Percentiles rank a stretch among this genome's conserved stretches.
Conservation (phyloP, 2,888 invertebrate genomes). For the Apodemia mormo region DNA sequence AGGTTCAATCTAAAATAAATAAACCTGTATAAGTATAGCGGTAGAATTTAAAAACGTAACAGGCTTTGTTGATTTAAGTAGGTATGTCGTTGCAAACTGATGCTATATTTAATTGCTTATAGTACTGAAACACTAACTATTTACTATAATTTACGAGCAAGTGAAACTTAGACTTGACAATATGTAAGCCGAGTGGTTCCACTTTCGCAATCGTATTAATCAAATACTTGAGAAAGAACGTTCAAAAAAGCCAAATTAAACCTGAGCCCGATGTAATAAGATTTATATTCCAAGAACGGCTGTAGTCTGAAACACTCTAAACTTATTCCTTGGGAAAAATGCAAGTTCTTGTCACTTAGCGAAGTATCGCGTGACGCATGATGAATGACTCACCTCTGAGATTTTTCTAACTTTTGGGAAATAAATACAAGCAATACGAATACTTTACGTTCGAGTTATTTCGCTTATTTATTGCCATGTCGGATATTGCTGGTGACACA, state of each 20-base stretch:
- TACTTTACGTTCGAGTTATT: conserved; percentile 24
- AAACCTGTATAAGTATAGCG: too few species aligned
- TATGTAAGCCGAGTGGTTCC: conserved; percentile 3
- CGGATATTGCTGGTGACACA: neutral
- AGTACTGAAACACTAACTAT: neutral
- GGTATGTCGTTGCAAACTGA: neutral
- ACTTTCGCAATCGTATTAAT: conserved; percentile 16
- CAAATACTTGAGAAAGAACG: conserved; percentile 1
- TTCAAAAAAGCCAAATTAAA: neutral
- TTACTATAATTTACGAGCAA: neutral
- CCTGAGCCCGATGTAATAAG: neutral
- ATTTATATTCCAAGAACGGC: neutral
- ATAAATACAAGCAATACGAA: conserved; percentile 47
- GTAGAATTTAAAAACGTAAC: too few species aligned
- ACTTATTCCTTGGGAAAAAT: conserved; percentile 58
- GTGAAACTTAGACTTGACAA: neutral
- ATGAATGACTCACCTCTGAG: conserved; percentile 65
- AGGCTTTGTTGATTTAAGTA: too few species aligned
- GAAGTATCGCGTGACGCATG: conserved; percentile 70
- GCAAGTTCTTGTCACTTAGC: conserved; percentile 55
- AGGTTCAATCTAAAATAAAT: too few species aligned
- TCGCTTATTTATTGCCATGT: neutral
- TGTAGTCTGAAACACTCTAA: conserved; percentile 24
- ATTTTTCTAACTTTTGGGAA: conserved; percentile 43
- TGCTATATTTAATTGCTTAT: neutral